Evolutionary conservation across 2,113 vertebrate species (phyloP).

Genomic region (Vidua chalybeata): DNA sequence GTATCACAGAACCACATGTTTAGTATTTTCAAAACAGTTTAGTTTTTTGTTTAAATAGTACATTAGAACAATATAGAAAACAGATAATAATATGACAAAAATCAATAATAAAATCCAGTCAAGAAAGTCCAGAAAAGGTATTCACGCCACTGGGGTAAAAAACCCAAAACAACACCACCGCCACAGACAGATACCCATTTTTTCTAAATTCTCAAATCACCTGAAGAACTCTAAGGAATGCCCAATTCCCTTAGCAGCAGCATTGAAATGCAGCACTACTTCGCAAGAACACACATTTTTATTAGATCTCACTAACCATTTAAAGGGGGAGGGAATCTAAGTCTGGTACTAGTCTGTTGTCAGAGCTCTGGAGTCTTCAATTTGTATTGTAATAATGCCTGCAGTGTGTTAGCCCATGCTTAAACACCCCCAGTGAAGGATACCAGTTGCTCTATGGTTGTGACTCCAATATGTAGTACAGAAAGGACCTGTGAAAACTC

Average conservation of each 20-base stretch:
- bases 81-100: neutral
- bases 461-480: neutral
- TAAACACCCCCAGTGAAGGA: neutral
- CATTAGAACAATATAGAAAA: neutral
- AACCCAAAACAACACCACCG: neutral
- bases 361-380: neutral
- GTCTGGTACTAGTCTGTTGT: neutral
- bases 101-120: neutral
- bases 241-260: neutral
- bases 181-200: neutral
- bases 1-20: neutral
- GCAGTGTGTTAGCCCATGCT: neutral
- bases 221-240: neutral
- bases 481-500: neutral
- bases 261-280: neutral
- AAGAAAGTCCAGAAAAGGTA: neutral
- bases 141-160: neutral
- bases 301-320: neutral
- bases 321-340: neutral
- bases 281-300: neutral
- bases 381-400: neutral
- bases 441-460: neutral
- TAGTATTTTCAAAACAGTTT: neutral
- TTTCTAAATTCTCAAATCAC: neutral
- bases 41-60: conserved; percentile 27